These are phyloP conservation scores for Drosophila athabasca DNA, from an alignment of 1,140 invertebrate species.

Conservation along the genomic window DNA sequence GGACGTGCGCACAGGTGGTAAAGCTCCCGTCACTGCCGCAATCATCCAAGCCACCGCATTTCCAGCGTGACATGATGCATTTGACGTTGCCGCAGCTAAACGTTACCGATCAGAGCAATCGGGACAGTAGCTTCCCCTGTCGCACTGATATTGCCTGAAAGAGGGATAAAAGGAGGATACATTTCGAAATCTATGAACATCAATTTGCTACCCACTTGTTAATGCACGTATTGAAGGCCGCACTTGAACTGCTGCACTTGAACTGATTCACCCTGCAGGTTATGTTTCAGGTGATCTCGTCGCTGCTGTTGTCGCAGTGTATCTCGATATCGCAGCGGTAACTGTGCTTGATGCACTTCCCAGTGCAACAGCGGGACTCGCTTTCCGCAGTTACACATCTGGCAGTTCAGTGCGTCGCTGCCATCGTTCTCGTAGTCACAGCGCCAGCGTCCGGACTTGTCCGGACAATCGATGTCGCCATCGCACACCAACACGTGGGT, in stretches of 20 bases:
- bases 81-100: constrained; percentile 92
- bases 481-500: constrained; percentile 92
- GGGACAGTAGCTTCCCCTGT: constrained; percentile 93
- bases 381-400: constrained; percentile 88
- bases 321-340: constrained; percentile 88
- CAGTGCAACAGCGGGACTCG: constrained; percentile 88
- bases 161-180: neutral
- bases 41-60: constrained; percentile 89
- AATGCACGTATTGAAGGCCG: constrained; percentile 88
- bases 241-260: no score
- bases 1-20: no score
- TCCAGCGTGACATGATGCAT: constrained; percentile 95
- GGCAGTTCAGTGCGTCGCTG: constrained; percentile 89
- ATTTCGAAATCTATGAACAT: neutral
- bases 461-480: constrained; percentile 89
- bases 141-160: constrained; percentile 74
- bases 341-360: constrained; percentile 88
- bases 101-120: constrained; percentile 96
- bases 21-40: no score
- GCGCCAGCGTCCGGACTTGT: constrained; percentile 89
- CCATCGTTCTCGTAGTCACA: constrained; percentile 93
- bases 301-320: constrained; percentile 90
- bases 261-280: constrained; percentile 79
- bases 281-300: constrained; percentile 86
- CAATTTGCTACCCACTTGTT: constrained; percentile 82